A percentile compares a stretch with the other conserved stretches of the same genome.
phyloP scores from a whole-genome alignment of 2,113 vertebrate genomes.

The Litocranius walleri region DNA sequence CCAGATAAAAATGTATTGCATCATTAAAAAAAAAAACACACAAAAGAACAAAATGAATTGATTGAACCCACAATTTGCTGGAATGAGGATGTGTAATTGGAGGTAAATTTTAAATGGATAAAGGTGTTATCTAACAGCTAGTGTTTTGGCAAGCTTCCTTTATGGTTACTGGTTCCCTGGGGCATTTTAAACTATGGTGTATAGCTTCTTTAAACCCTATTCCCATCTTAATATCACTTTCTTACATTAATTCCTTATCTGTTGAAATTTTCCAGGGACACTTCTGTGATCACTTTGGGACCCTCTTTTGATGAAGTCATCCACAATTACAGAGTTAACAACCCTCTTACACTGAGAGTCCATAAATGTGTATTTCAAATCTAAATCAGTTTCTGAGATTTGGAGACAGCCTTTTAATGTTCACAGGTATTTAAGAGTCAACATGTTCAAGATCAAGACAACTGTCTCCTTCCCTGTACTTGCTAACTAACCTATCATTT shows the following conservation, averaged over 20 bases:
- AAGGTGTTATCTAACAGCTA: not conserved
- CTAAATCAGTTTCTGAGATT: not conserved
- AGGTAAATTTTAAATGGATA: not conserved
- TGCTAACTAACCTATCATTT: not conserved
- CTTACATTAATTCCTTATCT: conserved; percentile 21
- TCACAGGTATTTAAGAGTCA: not conserved
- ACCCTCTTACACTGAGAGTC: not conserved
- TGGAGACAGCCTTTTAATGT: not conserved
- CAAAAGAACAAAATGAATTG: not conserved
- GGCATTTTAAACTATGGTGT: not conserved
- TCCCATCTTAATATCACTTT: not conserved
- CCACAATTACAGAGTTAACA: not conserved
- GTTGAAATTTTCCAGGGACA: conserved; percentile 18
- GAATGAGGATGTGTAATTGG: not conserved
- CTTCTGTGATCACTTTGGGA: not conserved
- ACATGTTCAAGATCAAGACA: not conserved
- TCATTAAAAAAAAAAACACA: not conserved
- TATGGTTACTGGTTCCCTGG: not conserved
- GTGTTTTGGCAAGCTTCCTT: not conserved
- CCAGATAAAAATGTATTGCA: not conserved
- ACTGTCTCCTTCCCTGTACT: not conserved
- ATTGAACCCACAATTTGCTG: not conserved
- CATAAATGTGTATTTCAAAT: not conserved
- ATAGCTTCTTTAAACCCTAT: not conserved
- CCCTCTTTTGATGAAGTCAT: not conserved